phyloP scores from a whole-genome alignment of 2,797 vertebrate species.

The Leptodactylus fallax region DNA sequence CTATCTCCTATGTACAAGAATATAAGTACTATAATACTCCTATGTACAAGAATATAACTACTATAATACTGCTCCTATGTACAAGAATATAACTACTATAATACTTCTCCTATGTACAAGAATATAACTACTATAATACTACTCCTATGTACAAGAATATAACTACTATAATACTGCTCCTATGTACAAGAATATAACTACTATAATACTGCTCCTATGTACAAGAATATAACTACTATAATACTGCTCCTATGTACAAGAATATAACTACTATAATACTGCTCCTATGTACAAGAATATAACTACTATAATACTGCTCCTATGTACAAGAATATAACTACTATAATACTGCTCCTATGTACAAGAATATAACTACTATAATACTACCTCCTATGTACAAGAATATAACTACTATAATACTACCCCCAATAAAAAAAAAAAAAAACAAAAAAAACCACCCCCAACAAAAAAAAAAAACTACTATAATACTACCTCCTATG shows the following conservation, averaged over 20 bases:
- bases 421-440: too few relatives aligned
- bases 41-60: constrained; percentile 17
- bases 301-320: constrained; percentile 15
- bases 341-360: neutral
- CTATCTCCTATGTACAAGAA: neutral
- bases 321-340: constrained; percentile 1
- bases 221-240: constrained; percentile 27
- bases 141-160: neutral
- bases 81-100: constrained; percentile 15
- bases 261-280: constrained; percentile 6
- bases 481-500: neutral
- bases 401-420: constrained; percentile 2
- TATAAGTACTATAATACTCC: constrained; percentile 7
- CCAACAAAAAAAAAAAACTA: too few relatives aligned
- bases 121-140: constrained; percentile 23
- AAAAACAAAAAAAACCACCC: too few relatives aligned
- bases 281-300: constrained; percentile 1
- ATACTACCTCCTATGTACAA: neutral
- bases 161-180: constrained; percentile 4
- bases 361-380: constrained; percentile 18
- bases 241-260: neutral
- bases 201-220: constrained; percentile 19
- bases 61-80: constrained; percentile 3
- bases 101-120: neutral
- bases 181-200: constrained; percentile 17